Evolutionary conservation across 2,797 vertebrate species (phyloP).

Genomic region (Pyrocephalus nanus): DNA sequence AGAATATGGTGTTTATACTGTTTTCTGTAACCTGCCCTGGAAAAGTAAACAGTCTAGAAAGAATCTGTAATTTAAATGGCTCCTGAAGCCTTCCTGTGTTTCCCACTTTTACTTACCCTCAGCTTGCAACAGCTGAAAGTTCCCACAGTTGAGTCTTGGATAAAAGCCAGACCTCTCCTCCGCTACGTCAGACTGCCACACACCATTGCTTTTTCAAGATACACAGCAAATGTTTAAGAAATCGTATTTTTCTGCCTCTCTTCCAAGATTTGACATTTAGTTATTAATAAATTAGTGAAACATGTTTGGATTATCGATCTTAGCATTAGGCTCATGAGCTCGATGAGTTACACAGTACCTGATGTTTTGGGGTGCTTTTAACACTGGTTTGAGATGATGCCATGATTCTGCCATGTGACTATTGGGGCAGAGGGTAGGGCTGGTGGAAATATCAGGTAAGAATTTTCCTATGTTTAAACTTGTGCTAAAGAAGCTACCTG

Average conservation of each 20-base stretch:
- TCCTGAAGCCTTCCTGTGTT: conserved; percentile 11
- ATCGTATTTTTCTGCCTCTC: neutral
- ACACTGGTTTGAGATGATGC: conserved; percentile 31
- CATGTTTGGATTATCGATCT: neutral
- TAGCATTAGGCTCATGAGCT: neutral
- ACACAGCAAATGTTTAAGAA: neutral
- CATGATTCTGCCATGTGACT: neutral
- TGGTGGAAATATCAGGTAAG: conserved; percentile 53
- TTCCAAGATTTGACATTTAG: neutral
- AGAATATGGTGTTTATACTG: neutral
- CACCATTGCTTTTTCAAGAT: neutral
- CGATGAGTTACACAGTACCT: neutral
- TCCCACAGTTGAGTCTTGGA: conserved; percentile 28
- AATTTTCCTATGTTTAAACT: conserved; percentile 8
- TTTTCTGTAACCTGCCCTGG: conserved; percentile 6
- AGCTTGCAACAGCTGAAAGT: neutral
- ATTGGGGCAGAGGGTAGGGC: conserved; percentile 9
- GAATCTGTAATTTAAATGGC: neutral
- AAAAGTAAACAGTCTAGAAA: conserved; percentile 17
- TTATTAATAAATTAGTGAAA: neutral
- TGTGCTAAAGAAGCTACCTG: conserved; percentile 71
- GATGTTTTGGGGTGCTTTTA: conserved; percentile 31
- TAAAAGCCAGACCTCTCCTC: neutral
- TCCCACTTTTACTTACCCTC: conserved; percentile 9
- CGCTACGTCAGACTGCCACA: neutral